These are phyloP conservation scores for Erebia epiphron DNA, from an alignment of 2,888 invertebrate species.

Conservation along the genomic window DNA sequence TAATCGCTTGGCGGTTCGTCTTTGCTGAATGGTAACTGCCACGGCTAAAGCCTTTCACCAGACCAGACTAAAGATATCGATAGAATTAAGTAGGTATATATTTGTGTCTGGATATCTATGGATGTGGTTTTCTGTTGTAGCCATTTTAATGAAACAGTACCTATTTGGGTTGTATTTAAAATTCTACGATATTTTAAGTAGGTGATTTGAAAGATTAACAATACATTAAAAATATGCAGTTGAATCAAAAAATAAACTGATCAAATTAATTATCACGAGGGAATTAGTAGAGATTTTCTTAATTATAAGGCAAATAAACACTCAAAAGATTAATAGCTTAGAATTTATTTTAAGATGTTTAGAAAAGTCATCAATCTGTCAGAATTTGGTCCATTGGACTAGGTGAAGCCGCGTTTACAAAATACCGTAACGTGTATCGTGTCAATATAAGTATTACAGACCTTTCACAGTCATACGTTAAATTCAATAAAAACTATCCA, in stretches of 20 bases:
- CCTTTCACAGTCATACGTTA: no score
- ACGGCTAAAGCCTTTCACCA: no score
- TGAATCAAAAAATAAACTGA: constrained; percentile 13
- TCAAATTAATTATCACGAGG: constrained; percentile 6
- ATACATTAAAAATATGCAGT: constrained; percentile 1
- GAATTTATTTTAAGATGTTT: constrained; percentile 22
- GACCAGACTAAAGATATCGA: no score
- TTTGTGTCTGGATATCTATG: no score
- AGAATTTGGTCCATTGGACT: constrained; percentile 19
- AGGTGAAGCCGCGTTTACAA: constrained; percentile 8
- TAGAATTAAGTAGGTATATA: no score
- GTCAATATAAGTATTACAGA: no score
- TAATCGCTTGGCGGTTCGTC: no score
- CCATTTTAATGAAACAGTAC: neutral
- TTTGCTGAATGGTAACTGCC: no score
- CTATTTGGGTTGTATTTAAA: neutral
- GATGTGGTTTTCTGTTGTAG: no score
- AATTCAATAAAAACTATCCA: neutral
- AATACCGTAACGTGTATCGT: constrained; percentile 20
- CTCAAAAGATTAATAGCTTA: constrained; percentile 23
- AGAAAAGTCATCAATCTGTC: constrained; percentile 28
- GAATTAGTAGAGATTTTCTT: constrained; percentile 23
- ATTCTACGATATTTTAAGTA: neutral
- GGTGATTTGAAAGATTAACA: constrained; percentile 5
- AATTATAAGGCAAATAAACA: constrained; percentile 27